These are phyloP conservation scores for Nematostella vectensis DNA, from an alignment of 92 coral and sea anemone genomes.

Conservation along the genomic window DNA sequence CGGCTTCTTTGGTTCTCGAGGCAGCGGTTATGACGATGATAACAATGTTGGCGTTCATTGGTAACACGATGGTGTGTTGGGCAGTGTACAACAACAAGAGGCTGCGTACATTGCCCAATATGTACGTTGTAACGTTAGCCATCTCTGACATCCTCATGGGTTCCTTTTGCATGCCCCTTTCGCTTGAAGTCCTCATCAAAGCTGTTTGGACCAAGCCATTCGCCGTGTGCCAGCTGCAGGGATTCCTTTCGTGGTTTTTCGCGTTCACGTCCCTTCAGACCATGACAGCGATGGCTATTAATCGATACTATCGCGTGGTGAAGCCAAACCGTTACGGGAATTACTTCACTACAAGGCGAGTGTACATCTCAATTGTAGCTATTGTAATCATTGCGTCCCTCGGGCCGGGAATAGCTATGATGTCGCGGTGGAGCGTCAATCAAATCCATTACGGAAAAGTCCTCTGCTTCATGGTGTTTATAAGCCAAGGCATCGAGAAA, in stretches of 20 bases:
- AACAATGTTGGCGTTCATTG: slow-evolving; percentile 39
- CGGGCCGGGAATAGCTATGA: slow-evolving; percentile 57
- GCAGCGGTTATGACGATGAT: slow-evolving; percentile 43
- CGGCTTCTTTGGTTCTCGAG: slow-evolving; percentile 30
- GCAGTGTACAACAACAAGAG: slow-evolving; percentile 65
- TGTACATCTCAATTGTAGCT: slow-evolving; percentile 20
- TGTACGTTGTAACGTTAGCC: slow-evolving; percentile 61
- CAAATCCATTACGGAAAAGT: slow-evolving; percentile 62
- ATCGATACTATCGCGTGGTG: slow-evolving; percentile 70
- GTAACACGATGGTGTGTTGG: slow-evolving; percentile 74
- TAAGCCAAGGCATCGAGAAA: slow-evolving; percentile 24
- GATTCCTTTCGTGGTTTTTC: slow-evolving; percentile 58
- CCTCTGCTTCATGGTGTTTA: slow-evolving; percentile 52
- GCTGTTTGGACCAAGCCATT: slow-evolving; percentile 49
- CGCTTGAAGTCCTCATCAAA: slow-evolving; percentile 47
- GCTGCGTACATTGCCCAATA: slow-evolving; percentile 67
- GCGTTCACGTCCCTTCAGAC: slow-evolving; percentile 62
- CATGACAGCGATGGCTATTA: slow-evolving; percentile 77
- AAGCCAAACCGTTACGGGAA: slow-evolving; percentile 48
- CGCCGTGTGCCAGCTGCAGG: slow-evolving; percentile 58
- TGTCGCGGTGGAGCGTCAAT: slow-evolving; percentile 47
- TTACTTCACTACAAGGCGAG: slow-evolving; percentile 36
- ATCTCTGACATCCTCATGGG: slow-evolving; percentile 76
- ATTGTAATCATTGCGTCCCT: slow-evolving; percentile 43
- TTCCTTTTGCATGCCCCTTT: slow-evolving; percentile 54